Evolutionary conservation across 2,797 vertebrate species (phyloP), one percentile per base, ranked within the genome.

Genomic region (Hydrocynus forskahlii): DNA sequence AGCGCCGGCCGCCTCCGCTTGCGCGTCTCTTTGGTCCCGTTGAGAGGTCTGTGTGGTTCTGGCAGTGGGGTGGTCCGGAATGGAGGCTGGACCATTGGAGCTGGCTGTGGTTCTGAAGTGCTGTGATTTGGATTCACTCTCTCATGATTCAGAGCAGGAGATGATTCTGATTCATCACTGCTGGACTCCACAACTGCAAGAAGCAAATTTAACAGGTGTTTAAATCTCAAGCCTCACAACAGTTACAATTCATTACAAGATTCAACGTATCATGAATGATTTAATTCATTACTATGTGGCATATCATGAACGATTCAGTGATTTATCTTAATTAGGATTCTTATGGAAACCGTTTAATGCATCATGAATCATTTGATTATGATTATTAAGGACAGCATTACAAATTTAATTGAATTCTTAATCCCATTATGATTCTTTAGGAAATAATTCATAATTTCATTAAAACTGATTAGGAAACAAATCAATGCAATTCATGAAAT

Each of bases 21-120:
- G 23, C 55, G 72, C 3, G 73, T 38, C 8, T 59, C 69, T 60
- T 45, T 45, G 67, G 66, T 82, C 19, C 79, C 50, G 1, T 81
- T 82, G 1, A 76, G 48, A 62, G 75, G 45, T 64, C 64, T 75
- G 75, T 16, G 10, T 13, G 69, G 69, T 63, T 73, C 63, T 10
- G 19, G 73, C 43, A 64, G 67, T 13, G 81, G 35, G 50, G 57
- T 21, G 35, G 54, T 17, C 38, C 57, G 38, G 52, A n/a, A 45
- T 55, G 74, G 55, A 73, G 59, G 10, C 19, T 76, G 48, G 50
- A 43, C 4, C 62, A 76, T 78, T 75, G 75, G 73, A 76, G 62
- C 9, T 80, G 70, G 74, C 12, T 6, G 45, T 29, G 48, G 45
- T 70, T 2, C 25, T 8, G 79, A 81, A 2, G 79, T 75, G 62